These are phyloP conservation scores for Tarsius wallacei DNA, from an alignment of 2,797 vertebrate species.

Conservation along the genomic window DNA sequence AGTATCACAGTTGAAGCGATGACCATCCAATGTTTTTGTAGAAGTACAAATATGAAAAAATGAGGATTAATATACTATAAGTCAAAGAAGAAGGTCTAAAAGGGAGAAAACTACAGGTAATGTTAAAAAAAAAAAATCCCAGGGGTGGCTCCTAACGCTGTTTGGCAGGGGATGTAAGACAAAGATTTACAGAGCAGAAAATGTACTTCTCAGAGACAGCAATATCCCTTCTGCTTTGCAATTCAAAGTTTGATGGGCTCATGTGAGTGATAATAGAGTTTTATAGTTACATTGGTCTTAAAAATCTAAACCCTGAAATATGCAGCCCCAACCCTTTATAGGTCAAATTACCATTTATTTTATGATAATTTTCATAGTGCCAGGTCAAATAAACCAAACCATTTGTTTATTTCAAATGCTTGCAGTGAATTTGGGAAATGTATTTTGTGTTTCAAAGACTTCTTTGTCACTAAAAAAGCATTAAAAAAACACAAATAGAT, in stretches of 20 bases:
- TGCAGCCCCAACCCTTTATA: background rate
- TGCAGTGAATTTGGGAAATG: slow-evolving; percentile 55
- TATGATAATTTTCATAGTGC: slow-evolving; percentile 58
- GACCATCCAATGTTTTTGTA: background rate
- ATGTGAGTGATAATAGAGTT: background rate
- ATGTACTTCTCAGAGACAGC: background rate
- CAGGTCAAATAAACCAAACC: slow-evolving; percentile 65
- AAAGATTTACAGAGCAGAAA: slow-evolving; percentile 27
- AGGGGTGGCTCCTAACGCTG: background rate
- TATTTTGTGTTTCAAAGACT: slow-evolving; percentile 76
- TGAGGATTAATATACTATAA: background rate
- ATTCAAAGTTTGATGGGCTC: background rate
- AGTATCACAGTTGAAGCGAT: background rate
- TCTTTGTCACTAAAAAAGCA: slow-evolving; percentile 67
- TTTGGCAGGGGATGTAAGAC: background rate
- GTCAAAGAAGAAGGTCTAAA: slow-evolving; percentile 1
- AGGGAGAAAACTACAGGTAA: background rate
- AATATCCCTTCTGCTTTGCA: slow-evolving; percentile 17
- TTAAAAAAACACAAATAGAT: slow-evolving; percentile 55
- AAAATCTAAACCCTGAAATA: slow-evolving; percentile 50
- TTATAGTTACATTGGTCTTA: background rate
- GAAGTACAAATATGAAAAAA: slow-evolving; percentile 9
- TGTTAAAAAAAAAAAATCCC: background rate
- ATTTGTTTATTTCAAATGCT: slow-evolving; percentile 76
- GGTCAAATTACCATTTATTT: slow-evolving; percentile 62